These are phyloP conservation scores for Casuarius casuarius DNA, from an alignment of 2,113 vertebrate genomes.

Conservation along the genomic window DNA sequence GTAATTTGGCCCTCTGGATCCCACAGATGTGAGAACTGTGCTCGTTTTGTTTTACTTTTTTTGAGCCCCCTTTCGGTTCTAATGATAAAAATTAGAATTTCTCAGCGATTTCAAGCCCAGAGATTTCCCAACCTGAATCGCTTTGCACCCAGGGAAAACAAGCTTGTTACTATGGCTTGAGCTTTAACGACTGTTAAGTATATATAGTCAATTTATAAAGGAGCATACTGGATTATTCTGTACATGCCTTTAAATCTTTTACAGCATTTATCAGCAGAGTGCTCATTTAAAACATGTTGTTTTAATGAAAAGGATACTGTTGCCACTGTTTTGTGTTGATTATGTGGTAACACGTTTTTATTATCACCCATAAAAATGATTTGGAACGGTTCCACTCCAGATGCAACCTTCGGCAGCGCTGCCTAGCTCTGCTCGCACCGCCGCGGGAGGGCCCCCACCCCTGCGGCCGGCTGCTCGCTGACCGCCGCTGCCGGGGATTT, in stretches of 20 bases:
- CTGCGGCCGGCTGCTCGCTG: neutral
- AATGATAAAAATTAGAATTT: slow-evolving; percentile 57
- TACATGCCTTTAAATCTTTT: slow-evolving; percentile 37
- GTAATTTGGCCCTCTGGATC: slow-evolving; percentile 42
- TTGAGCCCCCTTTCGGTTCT: slow-evolving; percentile 38
- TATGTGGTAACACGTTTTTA: slow-evolving; percentile 66
- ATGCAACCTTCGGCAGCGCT: neutral
- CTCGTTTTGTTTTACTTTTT: slow-evolving; percentile 52
- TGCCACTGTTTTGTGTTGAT: slow-evolving; percentile 68
- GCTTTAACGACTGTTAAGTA: slow-evolving; percentile 14
- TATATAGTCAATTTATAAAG: slow-evolving; percentile 7
- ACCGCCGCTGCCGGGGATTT: neutral
- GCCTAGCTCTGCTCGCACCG: neutral
- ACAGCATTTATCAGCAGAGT: slow-evolving; percentile 47
- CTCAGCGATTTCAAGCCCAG: slow-evolving; percentile 24
- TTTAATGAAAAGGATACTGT: slow-evolving; percentile 53
- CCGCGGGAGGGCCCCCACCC: neutral
- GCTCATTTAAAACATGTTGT: slow-evolving; percentile 53
- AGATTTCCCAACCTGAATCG: slow-evolving; percentile 41
- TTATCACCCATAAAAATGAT: slow-evolving; percentile 62
- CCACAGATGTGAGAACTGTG: slow-evolving; percentile 7
- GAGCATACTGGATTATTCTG: neutral
- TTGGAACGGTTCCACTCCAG: slow-evolving; percentile 54
- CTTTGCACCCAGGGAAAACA: slow-evolving; percentile 57
- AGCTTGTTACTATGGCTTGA: slow-evolving; percentile 29